Percentiles rank a stretch among this genome's conserved stretches.
phyloP scores from a whole-genome alignment of 1,140 invertebrate genomes.

The Ladona fulva region DNA sequence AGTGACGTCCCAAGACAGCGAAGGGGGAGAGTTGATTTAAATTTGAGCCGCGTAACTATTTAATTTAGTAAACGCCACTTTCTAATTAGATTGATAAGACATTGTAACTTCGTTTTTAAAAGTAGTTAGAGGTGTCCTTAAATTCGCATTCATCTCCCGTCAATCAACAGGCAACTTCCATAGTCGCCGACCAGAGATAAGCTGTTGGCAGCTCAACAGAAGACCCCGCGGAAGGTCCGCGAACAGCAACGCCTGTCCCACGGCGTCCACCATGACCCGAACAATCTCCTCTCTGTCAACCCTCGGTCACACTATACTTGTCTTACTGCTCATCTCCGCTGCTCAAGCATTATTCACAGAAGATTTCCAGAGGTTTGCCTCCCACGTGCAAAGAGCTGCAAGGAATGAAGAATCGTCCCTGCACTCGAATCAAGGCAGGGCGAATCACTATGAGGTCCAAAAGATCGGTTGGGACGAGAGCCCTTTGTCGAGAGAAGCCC shows the following conservation, averaged over 20 bases:
- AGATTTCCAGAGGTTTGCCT: neutral
- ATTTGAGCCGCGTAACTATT: too few relatives aligned
- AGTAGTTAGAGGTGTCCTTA: too few relatives aligned
- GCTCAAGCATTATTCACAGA: neutral
- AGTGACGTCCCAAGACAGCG: too few relatives aligned
- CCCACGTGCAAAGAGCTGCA: neutral
- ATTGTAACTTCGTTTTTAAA: too few relatives aligned
- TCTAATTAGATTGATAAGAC: too few relatives aligned
- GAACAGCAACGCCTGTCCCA: neutral
- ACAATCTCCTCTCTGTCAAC: neutral
- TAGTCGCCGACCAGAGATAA: too few relatives aligned
- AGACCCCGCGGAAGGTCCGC: neutral
- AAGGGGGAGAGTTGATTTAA: too few relatives aligned
- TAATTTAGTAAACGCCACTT: too few relatives aligned
- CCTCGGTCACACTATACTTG: neutral
- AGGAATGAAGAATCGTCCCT: neutral
- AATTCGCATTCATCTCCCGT: too few relatives aligned
- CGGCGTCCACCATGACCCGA: neutral
- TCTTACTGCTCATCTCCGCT: neutral
- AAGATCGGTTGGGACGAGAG: neutral
- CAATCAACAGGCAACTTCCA: too few relatives aligned
- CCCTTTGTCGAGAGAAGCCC: neutral
- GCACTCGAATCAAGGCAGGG: neutral
- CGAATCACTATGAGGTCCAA: neutral
- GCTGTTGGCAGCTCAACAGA: neutral